Evolutionary conservation across 2,113 vertebrate genomes (phyloP).

Genomic region (Addax nasomaculatus): DNA sequence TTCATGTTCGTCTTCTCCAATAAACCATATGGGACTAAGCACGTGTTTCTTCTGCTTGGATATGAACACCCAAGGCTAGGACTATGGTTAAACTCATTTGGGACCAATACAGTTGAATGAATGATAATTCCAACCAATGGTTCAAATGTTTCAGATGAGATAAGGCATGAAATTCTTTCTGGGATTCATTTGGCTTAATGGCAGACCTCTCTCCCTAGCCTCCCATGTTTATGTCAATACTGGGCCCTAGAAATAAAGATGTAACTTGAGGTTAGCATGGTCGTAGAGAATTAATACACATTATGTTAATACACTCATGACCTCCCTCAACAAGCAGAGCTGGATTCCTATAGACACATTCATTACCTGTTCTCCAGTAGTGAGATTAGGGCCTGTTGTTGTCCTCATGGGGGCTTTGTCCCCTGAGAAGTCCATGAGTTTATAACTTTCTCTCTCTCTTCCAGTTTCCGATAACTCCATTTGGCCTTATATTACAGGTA

Average conservation of each 20-base stretch:
- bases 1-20: background rate
- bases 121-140: background rate
- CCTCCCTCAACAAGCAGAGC: background rate
- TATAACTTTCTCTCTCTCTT: background rate
- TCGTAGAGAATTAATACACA: background rate
- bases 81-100: background rate
- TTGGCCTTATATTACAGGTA: background rate
- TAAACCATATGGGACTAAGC: background rate
- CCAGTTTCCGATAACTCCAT: background rate
- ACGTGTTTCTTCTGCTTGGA: background rate
- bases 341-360: background rate
- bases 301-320: background rate
- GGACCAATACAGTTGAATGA: background rate
- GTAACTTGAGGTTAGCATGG: background rate
- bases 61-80: background rate
- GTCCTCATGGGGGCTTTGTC: background rate
- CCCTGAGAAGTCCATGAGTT: background rate
- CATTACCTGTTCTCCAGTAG: background rate
- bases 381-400: background rate
- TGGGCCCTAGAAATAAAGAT: background rate
- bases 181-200: background rate
- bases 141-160: background rate
- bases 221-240: background rate
- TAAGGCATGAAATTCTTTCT: background rate
- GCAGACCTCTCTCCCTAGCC: background rate